Conservation (phyloP, 2,113 vertebrate genomes). For the Brachyhypopomus occidentalis region DNA sequence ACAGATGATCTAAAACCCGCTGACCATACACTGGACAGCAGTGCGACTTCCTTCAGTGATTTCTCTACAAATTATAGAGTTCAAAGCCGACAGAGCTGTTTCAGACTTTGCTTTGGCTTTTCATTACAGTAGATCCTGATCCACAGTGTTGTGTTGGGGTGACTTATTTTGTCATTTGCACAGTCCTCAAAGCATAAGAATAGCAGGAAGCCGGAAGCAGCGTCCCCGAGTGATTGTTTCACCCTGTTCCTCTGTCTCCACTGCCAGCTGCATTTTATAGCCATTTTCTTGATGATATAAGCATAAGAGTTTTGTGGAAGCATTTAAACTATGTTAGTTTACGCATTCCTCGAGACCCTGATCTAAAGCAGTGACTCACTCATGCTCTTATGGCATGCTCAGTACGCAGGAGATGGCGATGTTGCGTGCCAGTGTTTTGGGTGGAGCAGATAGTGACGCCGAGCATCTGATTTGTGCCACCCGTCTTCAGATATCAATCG, state of each 20-base stretch:
- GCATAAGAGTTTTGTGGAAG: not conserved
- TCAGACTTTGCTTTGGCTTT: not conserved
- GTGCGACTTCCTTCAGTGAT: not conserved
- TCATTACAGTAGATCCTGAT: not conserved
- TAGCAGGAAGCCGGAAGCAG: conserved; percentile 42
- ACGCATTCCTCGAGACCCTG: not conserved
- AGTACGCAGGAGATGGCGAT: conserved; percentile 6
- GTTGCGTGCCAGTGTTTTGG: not conserved
- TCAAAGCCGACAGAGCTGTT: not conserved
- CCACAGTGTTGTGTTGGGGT: not conserved
- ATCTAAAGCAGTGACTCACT: not conserved
- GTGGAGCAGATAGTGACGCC: not conserved
- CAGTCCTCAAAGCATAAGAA: not conserved
- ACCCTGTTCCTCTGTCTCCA: not conserved
- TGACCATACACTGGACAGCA: not conserved
- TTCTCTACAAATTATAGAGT: not conserved
- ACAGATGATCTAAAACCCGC: not conserved
- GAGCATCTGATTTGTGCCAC: not conserved
- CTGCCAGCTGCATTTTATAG: conserved; percentile 1
- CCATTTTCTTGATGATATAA: not conserved
- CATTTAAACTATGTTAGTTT: not conserved
- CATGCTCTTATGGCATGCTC: not conserved
- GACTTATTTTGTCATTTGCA: conserved; percentile 1
- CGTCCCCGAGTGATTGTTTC: conserved; percentile 21
- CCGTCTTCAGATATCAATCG: not conserved